phyloP scores from a whole-genome alignment of 2,797 vertebrate genomes.

The Parotocinclus haroldoi region DNA sequence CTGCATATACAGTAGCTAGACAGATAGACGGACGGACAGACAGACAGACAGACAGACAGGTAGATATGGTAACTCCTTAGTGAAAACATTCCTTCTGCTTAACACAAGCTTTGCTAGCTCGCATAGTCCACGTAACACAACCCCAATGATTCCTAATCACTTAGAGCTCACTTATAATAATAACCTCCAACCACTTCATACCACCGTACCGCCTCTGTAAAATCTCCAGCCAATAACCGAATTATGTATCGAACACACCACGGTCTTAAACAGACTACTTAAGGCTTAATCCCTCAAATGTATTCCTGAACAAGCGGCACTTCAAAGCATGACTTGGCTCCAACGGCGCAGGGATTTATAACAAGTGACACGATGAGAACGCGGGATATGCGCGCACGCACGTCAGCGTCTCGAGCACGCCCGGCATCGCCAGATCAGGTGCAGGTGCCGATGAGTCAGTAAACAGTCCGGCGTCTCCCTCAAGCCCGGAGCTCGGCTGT shows the following conservation, averaged over 20 bases:
- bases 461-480: constrained; percentile 38
- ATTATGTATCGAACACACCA: not conserved
- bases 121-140: too few relatives aligned
- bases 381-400: constrained; percentile 53
- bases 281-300: not conserved
- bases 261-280: not conserved
- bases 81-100: too few relatives aligned
- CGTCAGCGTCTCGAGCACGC: constrained; percentile 12
- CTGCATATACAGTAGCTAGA: too few relatives aligned
- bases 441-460: constrained; percentile 52
- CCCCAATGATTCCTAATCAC: not conserved
- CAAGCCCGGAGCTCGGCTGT: constrained; percentile 29
- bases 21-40: too few relatives aligned
- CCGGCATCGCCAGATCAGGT: constrained; percentile 24
- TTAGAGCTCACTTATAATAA: not conserved
- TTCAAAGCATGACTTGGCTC: not conserved
- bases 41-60: too few relatives aligned
- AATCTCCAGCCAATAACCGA: not conserved
- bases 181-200: not conserved
- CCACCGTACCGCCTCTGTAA: not conserved
- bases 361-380: constrained; percentile 44
- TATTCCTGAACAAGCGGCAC: constrained; percentile 6
- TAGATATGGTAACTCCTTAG: too few relatives aligned
- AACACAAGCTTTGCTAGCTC: too few relatives aligned
- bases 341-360: not conserved